Evolutionary conservation across 2,113 vertebrate species (phyloP), one percentile per base, ranked within the genome.

Genomic region (Scatophagus argus): DNA sequence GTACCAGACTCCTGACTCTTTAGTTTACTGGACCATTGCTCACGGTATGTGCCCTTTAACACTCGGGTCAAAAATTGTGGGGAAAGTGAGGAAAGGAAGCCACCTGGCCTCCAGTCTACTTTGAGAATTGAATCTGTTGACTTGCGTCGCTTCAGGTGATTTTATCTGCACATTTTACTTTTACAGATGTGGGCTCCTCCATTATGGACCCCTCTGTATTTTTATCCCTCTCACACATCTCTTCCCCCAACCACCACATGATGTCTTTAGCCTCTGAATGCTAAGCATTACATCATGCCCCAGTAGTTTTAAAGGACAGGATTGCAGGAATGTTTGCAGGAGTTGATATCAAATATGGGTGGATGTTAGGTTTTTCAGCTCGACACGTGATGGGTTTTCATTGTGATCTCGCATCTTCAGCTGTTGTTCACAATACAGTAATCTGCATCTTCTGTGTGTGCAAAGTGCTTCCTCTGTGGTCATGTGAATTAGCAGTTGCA

Each of bases 1-100:
- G 13, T 99, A 99, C 89, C 98, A 99, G 90, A 98, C 97, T 3
- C 97, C 97, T 0, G 98, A 99, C 88, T 98, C 97, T 46, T 89
- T 98, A 74, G 93, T 95, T 44, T 99, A 98, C 74, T 99, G 96
- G 96, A 96, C 96, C 87, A 97, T 99, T 7, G 98, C 97, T 80
- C 98, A 98, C 77, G 98, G 98, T 99, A 94, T 92, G 96, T 84
- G 51, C 51, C 38, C 23, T 38, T 64, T 9, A 49, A 36, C 27
- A 38, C 17, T 29, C 39, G 8, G 6, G 3, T 34, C 6, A 5
- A 41, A 23, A 39, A 23, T 21, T 61, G 14, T 46, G 43, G 55
- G 41, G n/a, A 29, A 21, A 36, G 38, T 1, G 12, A 44, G 13
- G 1, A 31, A 63, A n/a, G 16, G 7, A 70, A 41, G 12, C 2